A percentile compares a stretch with the other conserved stretches of the same genome.
These are phyloP conservation scores for Harpegnathos saltator DNA, from an alignment of 1,140 invertebrate species.

Conservation along the genomic window DNA sequence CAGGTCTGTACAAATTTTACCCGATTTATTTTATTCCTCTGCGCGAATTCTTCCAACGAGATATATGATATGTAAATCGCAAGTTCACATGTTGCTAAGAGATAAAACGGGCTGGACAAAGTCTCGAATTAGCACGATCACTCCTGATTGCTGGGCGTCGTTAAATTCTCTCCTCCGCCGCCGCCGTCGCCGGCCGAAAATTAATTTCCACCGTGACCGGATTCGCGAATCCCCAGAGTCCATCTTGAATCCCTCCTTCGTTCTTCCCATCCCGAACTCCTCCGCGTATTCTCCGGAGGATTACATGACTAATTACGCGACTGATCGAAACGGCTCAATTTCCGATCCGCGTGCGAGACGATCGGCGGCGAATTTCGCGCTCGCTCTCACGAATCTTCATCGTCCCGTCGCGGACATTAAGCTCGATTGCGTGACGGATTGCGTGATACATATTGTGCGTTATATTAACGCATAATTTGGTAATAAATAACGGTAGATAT, in stretches of 20 bases:
- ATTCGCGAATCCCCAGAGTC: constrained; percentile 54
- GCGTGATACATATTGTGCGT: too few species aligned
- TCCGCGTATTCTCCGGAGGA: constrained; percentile 25
- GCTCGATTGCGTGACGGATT: neutral
- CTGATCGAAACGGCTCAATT: constrained; percentile 49
- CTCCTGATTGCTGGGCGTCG: constrained; percentile 37
- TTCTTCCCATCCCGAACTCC: constrained; percentile 39
- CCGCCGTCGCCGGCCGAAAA: constrained; percentile 49
- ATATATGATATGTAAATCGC: neutral
- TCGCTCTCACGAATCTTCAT: neutral
- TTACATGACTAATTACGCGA: constrained; percentile 36
- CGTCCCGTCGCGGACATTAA: neutral
- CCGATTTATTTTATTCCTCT: constrained; percentile 4
- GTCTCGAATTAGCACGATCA: constrained; percentile 37
- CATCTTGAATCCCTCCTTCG: constrained; percentile 35
- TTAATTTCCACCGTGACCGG: constrained; percentile 70
- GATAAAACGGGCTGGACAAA: constrained; percentile 15
- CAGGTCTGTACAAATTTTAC: too few species aligned
- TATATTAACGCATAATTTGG: too few species aligned
- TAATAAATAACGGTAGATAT: too few species aligned
- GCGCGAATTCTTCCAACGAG: neutral
- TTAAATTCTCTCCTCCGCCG: constrained; percentile 33
- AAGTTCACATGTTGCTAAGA: neutral
- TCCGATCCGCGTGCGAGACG: neutral
- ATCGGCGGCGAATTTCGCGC: constrained; percentile 24